Percentiles rank a stretch among this genome's conserved stretches.
These are phyloP conservation scores for Laspeyria flexula DNA, from an alignment of 2,888 invertebrate genomes.

Conservation along the genomic window DNA sequence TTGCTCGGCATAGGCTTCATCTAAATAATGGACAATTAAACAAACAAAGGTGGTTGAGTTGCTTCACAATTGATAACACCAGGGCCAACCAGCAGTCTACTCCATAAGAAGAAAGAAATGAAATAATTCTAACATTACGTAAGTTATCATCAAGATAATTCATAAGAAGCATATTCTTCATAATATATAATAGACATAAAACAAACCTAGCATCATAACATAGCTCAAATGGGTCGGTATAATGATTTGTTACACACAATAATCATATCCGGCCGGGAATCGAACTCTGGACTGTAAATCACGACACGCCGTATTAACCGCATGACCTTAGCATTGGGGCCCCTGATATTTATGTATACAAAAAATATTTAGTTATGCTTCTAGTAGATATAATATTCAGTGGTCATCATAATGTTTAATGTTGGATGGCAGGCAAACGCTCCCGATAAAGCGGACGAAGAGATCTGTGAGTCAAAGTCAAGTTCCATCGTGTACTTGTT, in stretches of 20 bases:
- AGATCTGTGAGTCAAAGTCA: too few species aligned
- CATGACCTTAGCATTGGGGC: constrained; percentile 43
- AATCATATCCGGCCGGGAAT: constrained; percentile 42
- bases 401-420: neutral
- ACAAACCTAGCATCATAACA: constrained; percentile 34
- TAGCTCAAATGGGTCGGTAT: constrained; percentile 35
- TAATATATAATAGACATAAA: constrained; percentile 27
- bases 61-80: too few species aligned
- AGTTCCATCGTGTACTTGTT: too few species aligned
- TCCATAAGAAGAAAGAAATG: too few species aligned
- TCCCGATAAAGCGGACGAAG: too few species aligned
- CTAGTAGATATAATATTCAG: neutral
- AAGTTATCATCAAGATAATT: too few species aligned
- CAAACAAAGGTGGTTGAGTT: too few species aligned
- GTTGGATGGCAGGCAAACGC: too few species aligned
- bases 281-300: constrained; percentile 46
- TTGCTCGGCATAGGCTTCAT: too few species aligned
- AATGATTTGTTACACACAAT: constrained; percentile 44
- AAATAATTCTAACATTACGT: too few species aligned
- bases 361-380: neutral
- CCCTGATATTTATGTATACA: constrained; percentile 15
- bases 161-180: neutral
- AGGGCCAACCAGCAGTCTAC: too few species aligned
- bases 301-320: constrained; percentile 47
- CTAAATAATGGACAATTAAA: too few species aligned